Conservation (phyloP, 2,113 vertebrate genomes). For the Holacanthus passer region DNA sequence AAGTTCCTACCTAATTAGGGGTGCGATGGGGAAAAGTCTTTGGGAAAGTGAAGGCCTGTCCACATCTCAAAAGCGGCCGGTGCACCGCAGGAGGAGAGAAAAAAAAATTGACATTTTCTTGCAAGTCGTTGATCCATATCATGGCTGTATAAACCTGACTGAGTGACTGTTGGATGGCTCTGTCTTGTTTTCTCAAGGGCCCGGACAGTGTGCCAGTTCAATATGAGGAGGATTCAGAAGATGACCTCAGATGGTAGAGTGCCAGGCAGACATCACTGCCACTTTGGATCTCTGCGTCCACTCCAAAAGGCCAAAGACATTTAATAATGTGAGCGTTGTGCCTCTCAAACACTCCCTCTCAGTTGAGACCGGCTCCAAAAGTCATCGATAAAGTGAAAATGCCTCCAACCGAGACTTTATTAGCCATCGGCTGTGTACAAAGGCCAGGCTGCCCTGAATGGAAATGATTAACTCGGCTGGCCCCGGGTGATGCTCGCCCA, state of each 20-base stretch:
- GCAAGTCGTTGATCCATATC: slow-evolving; percentile 61
- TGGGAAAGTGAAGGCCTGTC: slow-evolving; percentile 59
- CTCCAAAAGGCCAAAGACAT: slow-evolving; percentile 8
- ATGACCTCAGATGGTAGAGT: slow-evolving; percentile 51
- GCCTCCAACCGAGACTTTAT: slow-evolving; percentile 25
- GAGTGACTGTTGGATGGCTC: slow-evolving; percentile 44
- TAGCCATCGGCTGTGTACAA: slow-evolving; percentile 37
- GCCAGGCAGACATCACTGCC: slow-evolving; percentile 25
- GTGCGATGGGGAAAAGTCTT: slow-evolving; percentile 67
- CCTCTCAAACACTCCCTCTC: slow-evolving; percentile 21
- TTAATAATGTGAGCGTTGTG: slow-evolving; percentile 43
- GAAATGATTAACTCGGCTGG: slow-evolving; percentile 69
- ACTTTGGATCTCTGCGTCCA: slow-evolving; percentile 44
- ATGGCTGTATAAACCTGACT: slow-evolving; percentile 62
- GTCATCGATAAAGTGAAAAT: slow-evolving; percentile 53
- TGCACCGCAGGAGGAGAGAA: slow-evolving; percentile 52
- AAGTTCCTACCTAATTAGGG: slow-evolving; percentile 81
- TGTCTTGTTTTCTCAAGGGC: slow-evolving; percentile 44
- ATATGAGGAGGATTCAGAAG: slow-evolving; percentile 33
- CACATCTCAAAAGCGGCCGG: slow-evolving; percentile 52
- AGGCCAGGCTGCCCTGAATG: slow-evolving; percentile 43
- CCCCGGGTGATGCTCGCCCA: slow-evolving; percentile 58
- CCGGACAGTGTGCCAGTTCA: slow-evolving; percentile 41
- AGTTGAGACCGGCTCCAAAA: slow-evolving; percentile 8
- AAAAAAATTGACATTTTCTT: slow-evolving; percentile 60